Conservation (phyloP, 1,140 invertebrate species). For the Penaeus indicus region DNA sequence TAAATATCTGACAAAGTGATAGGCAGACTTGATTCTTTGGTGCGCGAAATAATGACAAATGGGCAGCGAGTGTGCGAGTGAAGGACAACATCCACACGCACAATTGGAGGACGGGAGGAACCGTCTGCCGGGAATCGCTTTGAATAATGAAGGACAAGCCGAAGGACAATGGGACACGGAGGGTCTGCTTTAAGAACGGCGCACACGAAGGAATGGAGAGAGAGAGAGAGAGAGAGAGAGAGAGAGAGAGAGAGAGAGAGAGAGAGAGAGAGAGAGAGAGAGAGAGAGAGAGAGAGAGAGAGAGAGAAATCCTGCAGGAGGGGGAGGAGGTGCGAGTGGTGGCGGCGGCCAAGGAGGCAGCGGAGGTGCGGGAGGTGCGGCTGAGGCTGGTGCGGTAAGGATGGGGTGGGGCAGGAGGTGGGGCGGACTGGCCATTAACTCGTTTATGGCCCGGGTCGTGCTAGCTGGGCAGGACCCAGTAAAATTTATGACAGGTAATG, state of each 20-base stretch:
- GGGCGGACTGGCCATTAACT: constrained; percentile 36
- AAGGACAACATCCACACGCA: too few relatives aligned
- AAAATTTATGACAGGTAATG: constrained; percentile 57
- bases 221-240: too few relatives aligned
- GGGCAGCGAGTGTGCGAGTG: too few relatives aligned
- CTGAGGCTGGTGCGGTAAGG: background rate
- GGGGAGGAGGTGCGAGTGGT: background rate
- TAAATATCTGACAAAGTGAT: too few relatives aligned
- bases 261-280: constrained; percentile 18
- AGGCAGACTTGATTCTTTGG: too few relatives aligned
- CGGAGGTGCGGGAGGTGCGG: background rate
- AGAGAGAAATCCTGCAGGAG: constrained; percentile 2
- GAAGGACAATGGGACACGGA: too few relatives aligned
- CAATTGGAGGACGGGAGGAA: too few relatives aligned
- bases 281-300: constrained; percentile 1
- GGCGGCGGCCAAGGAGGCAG: background rate
- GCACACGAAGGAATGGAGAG: too few relatives aligned
- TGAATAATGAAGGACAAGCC: too few relatives aligned
- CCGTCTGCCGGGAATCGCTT: too few relatives aligned
- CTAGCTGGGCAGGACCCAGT: constrained; percentile 42
- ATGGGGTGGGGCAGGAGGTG: constrained; percentile 10
- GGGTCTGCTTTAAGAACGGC: too few relatives aligned
- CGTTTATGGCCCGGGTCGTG: constrained; percentile 51
- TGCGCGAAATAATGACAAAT: too few relatives aligned
- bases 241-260: background rate